phyloP scores from a whole-genome alignment of 2,797 vertebrate species.

The Anas bahamensis region DNA sequence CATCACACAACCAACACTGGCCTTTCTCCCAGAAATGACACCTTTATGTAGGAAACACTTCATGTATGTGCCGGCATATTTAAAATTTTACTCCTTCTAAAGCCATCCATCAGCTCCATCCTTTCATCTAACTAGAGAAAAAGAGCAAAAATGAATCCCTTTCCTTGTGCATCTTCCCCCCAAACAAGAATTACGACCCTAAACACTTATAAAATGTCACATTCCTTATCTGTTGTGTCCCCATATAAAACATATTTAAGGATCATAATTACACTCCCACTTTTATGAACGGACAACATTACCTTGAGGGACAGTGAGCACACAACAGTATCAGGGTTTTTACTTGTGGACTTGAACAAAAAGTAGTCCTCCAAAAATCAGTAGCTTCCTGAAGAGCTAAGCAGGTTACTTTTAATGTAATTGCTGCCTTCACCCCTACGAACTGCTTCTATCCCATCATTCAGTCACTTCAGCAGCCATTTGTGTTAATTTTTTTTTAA shows the following conservation, averaged over 20 bases:
- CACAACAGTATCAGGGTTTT: not conserved
- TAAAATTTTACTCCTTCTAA: not conserved
- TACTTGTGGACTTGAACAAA: not conserved
- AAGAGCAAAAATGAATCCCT: not conserved
- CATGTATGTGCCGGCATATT: rapidly evolving
- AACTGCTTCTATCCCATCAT: not conserved
- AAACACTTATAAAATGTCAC: not conserved
- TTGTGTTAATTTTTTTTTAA: not conserved
- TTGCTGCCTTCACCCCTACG: not conserved
- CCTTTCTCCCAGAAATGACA: not conserved
- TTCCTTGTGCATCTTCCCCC: not conserved
- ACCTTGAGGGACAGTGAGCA: not conserved
- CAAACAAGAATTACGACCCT: not conserved
- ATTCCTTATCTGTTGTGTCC: not conserved
- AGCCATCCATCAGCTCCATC: not conserved
- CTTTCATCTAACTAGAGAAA: not conserved
- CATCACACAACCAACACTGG: not conserved
- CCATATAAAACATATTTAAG: not conserved
- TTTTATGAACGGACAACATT: not conserved
- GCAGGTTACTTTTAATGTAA: not conserved
- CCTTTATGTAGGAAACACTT: not conserved
- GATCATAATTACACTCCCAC: not conserved
- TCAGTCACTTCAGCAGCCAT: not conserved
- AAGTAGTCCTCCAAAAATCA: not conserved
- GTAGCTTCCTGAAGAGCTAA: not conserved